Conservation (phyloP, 1,140 invertebrate genomes). For the Diorhabda elongata region DNA sequence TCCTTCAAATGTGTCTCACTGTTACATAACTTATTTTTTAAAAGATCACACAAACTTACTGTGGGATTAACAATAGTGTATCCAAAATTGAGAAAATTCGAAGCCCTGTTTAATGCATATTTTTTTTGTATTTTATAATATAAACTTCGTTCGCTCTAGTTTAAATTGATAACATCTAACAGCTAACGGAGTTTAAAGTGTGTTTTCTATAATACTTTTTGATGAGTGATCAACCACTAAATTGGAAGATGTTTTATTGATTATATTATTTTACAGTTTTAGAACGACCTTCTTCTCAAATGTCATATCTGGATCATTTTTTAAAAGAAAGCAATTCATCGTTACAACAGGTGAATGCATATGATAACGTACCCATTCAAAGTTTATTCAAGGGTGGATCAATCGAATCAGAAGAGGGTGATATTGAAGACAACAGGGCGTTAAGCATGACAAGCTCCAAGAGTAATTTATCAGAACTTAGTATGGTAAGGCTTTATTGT, state of each 20-base stretch:
- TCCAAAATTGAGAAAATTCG: too few species aligned
- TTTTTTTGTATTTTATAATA: too few species aligned
- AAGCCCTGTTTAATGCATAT: too few species aligned
- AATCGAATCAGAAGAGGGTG: conserved; percentile 69
- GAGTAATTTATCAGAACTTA: conserved; percentile 76
- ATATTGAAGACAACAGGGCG: conserved; percentile 71
- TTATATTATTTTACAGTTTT: conserved; percentile 60
- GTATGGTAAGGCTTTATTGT: conserved; percentile 57
- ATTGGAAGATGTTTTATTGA: background rate
- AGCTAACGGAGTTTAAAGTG: conserved; percentile 2
- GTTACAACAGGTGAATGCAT: conserved; percentile 39
- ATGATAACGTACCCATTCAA: conserved; percentile 34
- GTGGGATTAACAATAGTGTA: too few species aligned
- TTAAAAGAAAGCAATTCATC: conserved; percentile 65
- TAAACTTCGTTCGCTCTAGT: too few species aligned
- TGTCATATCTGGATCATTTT: conserved; percentile 86
- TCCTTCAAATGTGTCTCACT: too few species aligned
- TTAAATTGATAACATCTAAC: too few species aligned
- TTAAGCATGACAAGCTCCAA: conserved; percentile 77
- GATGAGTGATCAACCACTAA: background rate
- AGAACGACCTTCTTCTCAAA: conserved; percentile 79
- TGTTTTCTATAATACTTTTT: conserved; percentile 19
- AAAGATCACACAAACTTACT: too few species aligned
- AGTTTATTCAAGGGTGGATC: conserved; percentile 55
- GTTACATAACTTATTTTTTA: too few species aligned